Conservation (phyloP, 2,797 vertebrate genomes). For the Hydrophis major region DNA sequence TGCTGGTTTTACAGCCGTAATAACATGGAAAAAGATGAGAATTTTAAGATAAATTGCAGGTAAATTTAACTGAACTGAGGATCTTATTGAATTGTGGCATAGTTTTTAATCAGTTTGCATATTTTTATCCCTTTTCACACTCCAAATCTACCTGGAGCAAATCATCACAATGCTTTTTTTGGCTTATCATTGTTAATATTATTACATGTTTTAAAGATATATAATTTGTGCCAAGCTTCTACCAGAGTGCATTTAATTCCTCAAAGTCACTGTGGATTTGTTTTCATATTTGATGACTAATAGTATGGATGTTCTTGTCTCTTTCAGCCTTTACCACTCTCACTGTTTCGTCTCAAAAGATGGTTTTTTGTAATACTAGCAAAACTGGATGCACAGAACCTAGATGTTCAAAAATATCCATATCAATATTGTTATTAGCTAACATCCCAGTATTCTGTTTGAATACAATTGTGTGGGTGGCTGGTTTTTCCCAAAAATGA, state of each 20-base stretch:
- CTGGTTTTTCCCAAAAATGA: neutral
- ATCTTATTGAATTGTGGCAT: neutral
- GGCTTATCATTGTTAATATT: neutral
- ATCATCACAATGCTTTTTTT: neutral
- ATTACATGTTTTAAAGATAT: neutral
- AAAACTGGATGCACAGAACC: neutral
- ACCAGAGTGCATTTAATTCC: neutral
- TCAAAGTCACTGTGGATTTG: neutral
- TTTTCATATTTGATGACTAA: neutral
- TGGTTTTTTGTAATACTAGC: neutral
- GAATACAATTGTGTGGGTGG: neutral
- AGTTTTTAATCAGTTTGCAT: neutral
- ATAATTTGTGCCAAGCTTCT: neutral
- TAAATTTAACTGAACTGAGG: neutral
- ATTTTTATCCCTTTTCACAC: neutral
- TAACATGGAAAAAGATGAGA: neutral
- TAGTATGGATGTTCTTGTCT: neutral
- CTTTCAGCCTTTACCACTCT: neutral
- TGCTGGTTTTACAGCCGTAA: neutral
- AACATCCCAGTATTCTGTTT: neutral
- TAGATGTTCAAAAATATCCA: neutral
- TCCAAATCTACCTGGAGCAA: neutral
- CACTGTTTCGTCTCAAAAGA: neutral
- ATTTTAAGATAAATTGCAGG: neutral
- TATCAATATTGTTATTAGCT: neutral